Evolutionary conservation across 2,797 vertebrate genomes (phyloP).

Genomic region (Triplophysa bombifrons): DNA sequence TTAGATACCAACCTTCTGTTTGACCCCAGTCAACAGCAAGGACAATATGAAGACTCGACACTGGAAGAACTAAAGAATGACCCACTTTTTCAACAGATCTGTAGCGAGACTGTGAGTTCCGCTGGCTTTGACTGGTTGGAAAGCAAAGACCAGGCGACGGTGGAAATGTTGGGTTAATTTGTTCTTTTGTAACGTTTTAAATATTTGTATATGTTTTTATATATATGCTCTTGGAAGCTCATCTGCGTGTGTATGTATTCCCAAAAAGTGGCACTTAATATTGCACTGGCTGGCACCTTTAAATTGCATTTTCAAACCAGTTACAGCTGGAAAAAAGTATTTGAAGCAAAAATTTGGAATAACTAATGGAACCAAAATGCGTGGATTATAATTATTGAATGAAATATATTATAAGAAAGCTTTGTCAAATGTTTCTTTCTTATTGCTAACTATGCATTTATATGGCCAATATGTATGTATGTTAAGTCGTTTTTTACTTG

Average conservation of each 20-base stretch:
- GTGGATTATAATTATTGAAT: conserved; percentile 13
- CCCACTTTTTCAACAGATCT: conserved; percentile 94
- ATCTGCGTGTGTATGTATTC: conserved; percentile 58
- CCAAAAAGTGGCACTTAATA: conserved; percentile 40
- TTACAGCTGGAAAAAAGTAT: conserved; percentile 2
- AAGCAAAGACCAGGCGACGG: conserved; percentile 96
- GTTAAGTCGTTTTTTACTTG: conserved; percentile 7
- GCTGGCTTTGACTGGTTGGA: conserved; percentile 97
- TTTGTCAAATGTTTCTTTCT: not conserved
- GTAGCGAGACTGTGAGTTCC: conserved; percentile 87
- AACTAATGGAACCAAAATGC: conserved; percentile 26
- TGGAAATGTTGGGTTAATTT: conserved; percentile 94
- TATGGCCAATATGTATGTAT: not conserved
- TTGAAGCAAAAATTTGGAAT: not conserved
- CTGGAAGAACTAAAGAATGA: conserved; percentile 94
- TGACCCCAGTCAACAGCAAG: conserved; percentile 93
- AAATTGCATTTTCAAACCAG: conserved; percentile 14
- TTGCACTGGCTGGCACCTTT: conserved; percentile 49
- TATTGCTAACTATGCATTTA: conserved; percentile 50
- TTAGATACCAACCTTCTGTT: conserved; percentile 96
- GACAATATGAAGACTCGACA: conserved; percentile 87
- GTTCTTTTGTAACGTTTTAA: conserved; percentile 69
- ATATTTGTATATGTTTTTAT: conserved; percentile 56
- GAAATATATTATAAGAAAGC: not conserved
- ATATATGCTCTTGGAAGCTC: conserved; percentile 67